Evolutionary conservation across 2,797 vertebrate species (phyloP), one percentile per base, ranked within the genome.

Genomic region (Cyprinella venusta): DNA sequence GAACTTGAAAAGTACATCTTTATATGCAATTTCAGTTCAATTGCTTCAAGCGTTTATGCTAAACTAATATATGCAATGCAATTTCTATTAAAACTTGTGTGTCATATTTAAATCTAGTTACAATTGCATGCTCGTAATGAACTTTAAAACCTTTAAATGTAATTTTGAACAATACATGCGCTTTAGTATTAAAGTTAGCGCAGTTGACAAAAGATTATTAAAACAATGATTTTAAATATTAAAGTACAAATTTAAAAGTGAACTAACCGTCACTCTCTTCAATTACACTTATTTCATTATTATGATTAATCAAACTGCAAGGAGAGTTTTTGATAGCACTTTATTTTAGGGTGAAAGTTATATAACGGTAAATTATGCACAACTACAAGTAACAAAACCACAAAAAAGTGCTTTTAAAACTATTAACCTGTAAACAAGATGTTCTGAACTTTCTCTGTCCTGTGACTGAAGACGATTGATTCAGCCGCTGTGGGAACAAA

Each of bases 351-450:
- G 10, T 13, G n/a, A 13, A 2, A n/a, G 18, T 24, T 12, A 5
- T 1, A 61, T 61, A 61, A 61, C 24, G 26, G 56, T 61, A 26
- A 59, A 59, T 59, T 15, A 15, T 61, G 59, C 24, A 26, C 24
- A 13, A 6, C 13, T 15, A 15, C 12, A 61, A 24, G 54, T 12
- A 59, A 21, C 16, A 18, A 52, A 52, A 18, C 50, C 18, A 7
- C n/a, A n/a, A n/a, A n/a, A n/a, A 21, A 15, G 4, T 48, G 45
- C 12, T 15, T 48, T 48, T 48, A 1, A 15, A 5, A 5, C 45
- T 5, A 0, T 45, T 48, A 5, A 48, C 19, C 61, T 83, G 48
- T 80, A 83, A 70, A 80, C 81, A 83, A 80, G 72, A 48, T 79
- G 74, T 75, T 64, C 48, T 69, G 36, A 36, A 52, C 40, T 42